Percentiles rank a stretch among this genome's conserved stretches.
Evolutionary conservation across 2,888 invertebrate species (phyloP).

Genomic region (Pheosia gnoma): DNA sequence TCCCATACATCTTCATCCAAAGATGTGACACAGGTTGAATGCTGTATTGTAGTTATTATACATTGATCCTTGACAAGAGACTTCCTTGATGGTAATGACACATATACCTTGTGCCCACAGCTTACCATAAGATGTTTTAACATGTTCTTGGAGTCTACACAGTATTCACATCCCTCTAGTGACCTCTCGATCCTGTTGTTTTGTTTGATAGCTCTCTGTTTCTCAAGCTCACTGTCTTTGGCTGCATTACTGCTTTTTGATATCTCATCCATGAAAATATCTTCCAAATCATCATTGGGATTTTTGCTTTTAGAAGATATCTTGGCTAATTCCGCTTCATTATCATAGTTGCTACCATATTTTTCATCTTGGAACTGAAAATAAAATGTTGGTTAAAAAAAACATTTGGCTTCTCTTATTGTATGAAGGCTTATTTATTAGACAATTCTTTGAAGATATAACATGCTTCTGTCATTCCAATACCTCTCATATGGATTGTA

Average conservation of each 20-base stretch:
- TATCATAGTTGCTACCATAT: slow-evolving; percentile 90
- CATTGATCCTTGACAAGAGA: slow-evolving; percentile 95
- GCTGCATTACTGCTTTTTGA: slow-evolving; percentile 85
- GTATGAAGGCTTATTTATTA: too few relatives aligned
- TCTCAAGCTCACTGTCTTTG: slow-evolving; percentile 86
- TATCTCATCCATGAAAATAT: slow-evolving; percentile 92
- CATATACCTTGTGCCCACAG: slow-evolving; percentile 91
- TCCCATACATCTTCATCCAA: slow-evolving; percentile 98
- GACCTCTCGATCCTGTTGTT: slow-evolving; percentile 88
- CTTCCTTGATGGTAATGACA: slow-evolving; percentile 91
- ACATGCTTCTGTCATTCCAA: too few relatives aligned
- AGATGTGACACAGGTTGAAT: slow-evolving; percentile 90
- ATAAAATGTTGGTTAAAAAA: slow-evolving; percentile 5
- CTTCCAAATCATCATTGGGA: slow-evolving; percentile 91
- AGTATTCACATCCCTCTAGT: slow-evolving; percentile 92
- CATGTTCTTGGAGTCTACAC: slow-evolving; percentile 91
- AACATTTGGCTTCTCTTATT: too few relatives aligned
- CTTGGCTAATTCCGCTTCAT: slow-evolving; percentile 91
- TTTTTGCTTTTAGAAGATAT: slow-evolving; percentile 87
- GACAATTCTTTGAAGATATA: too few relatives aligned
- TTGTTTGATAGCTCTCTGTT: slow-evolving; percentile 88
- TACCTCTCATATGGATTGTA: too few relatives aligned
- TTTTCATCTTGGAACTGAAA: slow-evolving; percentile 91
- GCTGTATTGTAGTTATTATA: slow-evolving; percentile 92
- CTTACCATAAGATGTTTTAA: slow-evolving; percentile 93